Evolutionary conservation across 2,888 invertebrate species (phyloP), one percentile per base, ranked within the genome.

Genomic region (Papilio demoleus): DNA sequence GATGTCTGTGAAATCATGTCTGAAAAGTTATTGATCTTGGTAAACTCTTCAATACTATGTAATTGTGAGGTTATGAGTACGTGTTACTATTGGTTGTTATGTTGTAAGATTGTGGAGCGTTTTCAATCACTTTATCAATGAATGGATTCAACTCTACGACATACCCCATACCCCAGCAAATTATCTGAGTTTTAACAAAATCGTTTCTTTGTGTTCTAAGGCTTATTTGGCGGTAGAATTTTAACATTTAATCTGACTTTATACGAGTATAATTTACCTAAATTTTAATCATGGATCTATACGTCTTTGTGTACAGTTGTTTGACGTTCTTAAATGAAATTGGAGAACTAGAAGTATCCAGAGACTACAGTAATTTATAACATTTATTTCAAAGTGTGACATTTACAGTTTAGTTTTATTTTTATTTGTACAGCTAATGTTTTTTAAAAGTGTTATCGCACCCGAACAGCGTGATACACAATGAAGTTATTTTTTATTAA

Each of bases 21-120:
- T 45, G 8, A 45, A 45, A 45, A 19, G 17, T 45, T 45, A 45
- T 19, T 19, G 42, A 45, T 45, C 14, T 9, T 1, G 4, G 4
- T 22, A 22, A 45, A 45, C 45, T 11, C 11, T 22, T n/a, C 19
- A 3, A 3, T 45, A 19, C 3, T 6, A 19, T 45, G 45, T 4
- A 4, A 45, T 45, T 19, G 45, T 45, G 19, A 45, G 45, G 19
- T 45, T 45, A 45, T 45, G 45, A 45, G 19, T 45, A 45, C 45
- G 19, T 22, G 45, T 0, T 40, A 31, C 6, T n/a, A 11, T 45
- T 19, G 9, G 9, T 11, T n/a, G 19, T 5, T 45, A 5, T 22
- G 19, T 45, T 45, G 19, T 22, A n/a, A n/a, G 22, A 45, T 11
- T 45, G 19, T 22, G 11, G 22, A 19, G 9, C 42, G 42, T 42